Evolutionary conservation across 2,113 vertebrate species (phyloP).

Genomic region (Crotalus helleri): DNA sequence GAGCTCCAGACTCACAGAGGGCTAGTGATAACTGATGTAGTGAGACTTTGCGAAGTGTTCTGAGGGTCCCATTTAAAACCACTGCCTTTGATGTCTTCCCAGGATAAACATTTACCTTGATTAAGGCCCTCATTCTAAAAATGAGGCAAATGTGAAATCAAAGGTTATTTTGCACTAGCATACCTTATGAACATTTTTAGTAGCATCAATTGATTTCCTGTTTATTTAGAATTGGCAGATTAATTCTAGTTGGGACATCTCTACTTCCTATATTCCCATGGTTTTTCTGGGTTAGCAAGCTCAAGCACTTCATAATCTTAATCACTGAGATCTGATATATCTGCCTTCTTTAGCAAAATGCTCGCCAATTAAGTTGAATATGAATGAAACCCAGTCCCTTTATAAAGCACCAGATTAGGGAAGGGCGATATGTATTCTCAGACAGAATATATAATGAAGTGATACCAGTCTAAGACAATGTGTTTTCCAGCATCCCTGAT

Average conservation of each 20-base stretch:
- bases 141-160: constrained; percentile 44
- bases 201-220: constrained; percentile 56
- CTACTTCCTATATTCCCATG: constrained; percentile 21
- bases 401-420: background rate
- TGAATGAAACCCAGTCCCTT: background rate
- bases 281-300: background rate
- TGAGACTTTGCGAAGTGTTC: constrained; percentile 66
- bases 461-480: background rate
- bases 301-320: background rate
- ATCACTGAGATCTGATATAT: background rate
- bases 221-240: constrained; percentile 52
- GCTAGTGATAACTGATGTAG: constrained; percentile 64
- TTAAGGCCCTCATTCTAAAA: constrained; percentile 52
- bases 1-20: constrained; percentile 61
- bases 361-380: background rate
- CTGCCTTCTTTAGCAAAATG: background rate
- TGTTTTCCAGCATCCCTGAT: background rate
- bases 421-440: background rate
- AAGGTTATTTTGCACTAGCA: constrained; percentile 44
- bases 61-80: constrained; percentile 55
- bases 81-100: constrained; percentile 64
- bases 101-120: constrained; percentile 62
- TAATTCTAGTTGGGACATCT: constrained; percentile 47
- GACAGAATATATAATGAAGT: background rate
- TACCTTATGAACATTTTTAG: constrained; percentile 59